Percentiles rank a stretch among this genome's conserved stretches.
These are phyloP conservation scores for Luscinia luscinia DNA, from an alignment of 2,797 vertebrate genomes.

Conservation along the genomic window DNA sequence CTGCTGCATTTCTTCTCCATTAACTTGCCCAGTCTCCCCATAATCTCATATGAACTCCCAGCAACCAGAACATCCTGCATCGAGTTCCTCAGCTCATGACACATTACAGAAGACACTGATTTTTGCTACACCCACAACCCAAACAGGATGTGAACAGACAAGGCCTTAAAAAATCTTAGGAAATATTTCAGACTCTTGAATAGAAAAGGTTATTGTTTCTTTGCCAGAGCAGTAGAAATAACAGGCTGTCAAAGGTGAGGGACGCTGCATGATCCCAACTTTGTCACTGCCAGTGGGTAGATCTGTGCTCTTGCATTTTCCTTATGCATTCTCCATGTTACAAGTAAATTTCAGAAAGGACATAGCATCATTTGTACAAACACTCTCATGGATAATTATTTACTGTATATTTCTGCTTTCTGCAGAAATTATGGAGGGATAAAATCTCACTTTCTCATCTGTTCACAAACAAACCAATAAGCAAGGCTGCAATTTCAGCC, in stretches of 20 bases:
- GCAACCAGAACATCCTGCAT: background rate
- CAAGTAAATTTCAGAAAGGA: background rate
- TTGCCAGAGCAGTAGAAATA: background rate
- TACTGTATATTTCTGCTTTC: constrained; percentile 8
- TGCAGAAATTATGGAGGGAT: background rate
- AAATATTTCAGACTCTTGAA: background rate
- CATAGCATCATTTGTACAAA: background rate
- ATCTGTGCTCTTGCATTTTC: background rate
- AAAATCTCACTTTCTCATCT: constrained; percentile 14
- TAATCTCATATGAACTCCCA: background rate
- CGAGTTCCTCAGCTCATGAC: background rate
- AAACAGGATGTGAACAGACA: background rate
- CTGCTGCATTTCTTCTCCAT: background rate
- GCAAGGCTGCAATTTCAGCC: background rate
- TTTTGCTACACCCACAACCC: background rate
- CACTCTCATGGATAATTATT: constrained; percentile 15
- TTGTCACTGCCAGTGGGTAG: background rate
- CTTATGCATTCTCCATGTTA: background rate
- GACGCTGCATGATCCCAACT: background rate
- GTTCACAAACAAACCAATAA: constrained; percentile 36
- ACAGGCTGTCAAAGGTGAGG: background rate
- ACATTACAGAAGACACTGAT: background rate
- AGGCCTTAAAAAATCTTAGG: background rate
- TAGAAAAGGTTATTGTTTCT: background rate
- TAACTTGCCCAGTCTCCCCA: background rate